Conservation (phyloP, 2,113 vertebrate species). For the Fregata magnificens region DNA sequence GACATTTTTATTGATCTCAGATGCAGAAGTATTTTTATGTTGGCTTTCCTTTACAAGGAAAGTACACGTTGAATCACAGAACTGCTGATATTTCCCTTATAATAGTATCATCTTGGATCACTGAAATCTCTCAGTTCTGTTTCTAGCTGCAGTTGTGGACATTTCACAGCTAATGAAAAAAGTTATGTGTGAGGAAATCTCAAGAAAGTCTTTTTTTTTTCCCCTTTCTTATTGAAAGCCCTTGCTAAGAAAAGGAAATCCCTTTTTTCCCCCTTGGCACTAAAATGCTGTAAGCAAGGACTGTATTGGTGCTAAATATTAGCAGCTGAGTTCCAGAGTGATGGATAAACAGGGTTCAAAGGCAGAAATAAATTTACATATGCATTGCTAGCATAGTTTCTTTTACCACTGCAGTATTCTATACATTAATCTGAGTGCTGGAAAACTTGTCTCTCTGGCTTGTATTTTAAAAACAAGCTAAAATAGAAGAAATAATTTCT, state of each 20-base stretch:
- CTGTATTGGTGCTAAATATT: background rate
- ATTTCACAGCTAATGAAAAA: background rate
- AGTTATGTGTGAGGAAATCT: background rate
- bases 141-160: constrained; percentile 26
- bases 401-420: constrained; percentile 8
- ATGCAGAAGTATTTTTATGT: constrained; percentile 29
- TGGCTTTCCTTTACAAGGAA: background rate
- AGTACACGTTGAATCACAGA: background rate
- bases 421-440: constrained; percentile 8
- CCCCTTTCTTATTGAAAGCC: background rate
- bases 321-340: constrained; percentile 36
- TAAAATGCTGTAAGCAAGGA: background rate
- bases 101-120: background rate
- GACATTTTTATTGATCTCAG: constrained; percentile 40
- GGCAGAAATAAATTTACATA: constrained; percentile 48
- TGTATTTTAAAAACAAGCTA: constrained; percentile 51
- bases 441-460: constrained; percentile 1
- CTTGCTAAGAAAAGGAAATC: constrained; percentile 45
- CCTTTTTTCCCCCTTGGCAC: background rate
- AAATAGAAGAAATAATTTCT: constrained; percentile 57
- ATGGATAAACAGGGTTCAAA: constrained; percentile 63
- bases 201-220: background rate
- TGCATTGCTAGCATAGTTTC: constrained; percentile 31
- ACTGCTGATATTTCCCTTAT: constrained; percentile 8
- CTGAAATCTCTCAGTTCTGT: background rate